Evolutionary conservation across 1,140 invertebrate species (phyloP), one percentile per base, ranked within the genome.

Genomic region (Anastrepha obliqua): DNA sequence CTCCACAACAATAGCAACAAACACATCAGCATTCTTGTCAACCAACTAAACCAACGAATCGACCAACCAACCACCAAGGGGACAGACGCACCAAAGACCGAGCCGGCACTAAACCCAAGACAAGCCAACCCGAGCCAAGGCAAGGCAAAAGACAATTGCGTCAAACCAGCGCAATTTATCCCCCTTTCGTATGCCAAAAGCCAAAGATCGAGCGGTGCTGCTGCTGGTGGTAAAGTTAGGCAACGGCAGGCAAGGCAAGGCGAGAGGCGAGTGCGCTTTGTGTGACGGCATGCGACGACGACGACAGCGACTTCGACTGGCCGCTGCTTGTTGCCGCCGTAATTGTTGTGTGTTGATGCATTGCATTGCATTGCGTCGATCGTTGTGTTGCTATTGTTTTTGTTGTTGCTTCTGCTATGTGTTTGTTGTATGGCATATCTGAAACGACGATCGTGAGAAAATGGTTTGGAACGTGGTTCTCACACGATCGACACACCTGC

Each of bases 381-480:
- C 8, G 47, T 20, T 86, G 6, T 62, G 55, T 62, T 86, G 85
- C 51, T 62, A 60, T 86, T 86, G 85, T 60, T 60, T 60, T 60
- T 55, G 58, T 60, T 39, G 42, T 13, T 55, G 74, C 47, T 29
- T 55, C 13, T 13, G 42, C 67, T 81, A n/a, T 51, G 74, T 81
- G 44, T 81, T 81, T 81, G 74, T 81, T 81, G 74, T 81, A 81
- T 81, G 74, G 58, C 59, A 58, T 87, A 87, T 87, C 86, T 87
- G 91, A 86, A 92, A 90, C 91, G 90, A 93, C 91, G 92, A 93
- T 93, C 92, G 92, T 93, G 92, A 93, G 92, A 93, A 93, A 93
- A 93, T 93, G 92, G 91, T 93, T 93, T 93, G 92, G 92, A 93
- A 93, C 92, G 92, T 93, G 92, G 92, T 93, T 93, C 92, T 93